Percentiles rank a stretch among this genome's conserved stretches.
Conservation (phyloP, 2,888 invertebrate genomes). For the Amphipyra berbera region DNA sequence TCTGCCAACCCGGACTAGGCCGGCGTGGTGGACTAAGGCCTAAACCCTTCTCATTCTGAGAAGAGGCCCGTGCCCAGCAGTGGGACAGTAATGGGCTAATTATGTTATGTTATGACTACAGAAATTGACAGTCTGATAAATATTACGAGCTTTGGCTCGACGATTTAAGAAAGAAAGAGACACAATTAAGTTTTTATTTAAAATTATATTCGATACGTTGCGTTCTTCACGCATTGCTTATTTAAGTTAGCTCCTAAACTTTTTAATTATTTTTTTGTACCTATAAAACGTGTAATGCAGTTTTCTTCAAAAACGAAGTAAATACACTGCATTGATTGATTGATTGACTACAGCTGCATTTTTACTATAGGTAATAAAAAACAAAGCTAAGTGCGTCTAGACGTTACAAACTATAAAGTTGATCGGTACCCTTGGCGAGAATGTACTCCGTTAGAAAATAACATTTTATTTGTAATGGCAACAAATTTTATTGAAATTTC, state of each 20-base stretch:
- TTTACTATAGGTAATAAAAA: slow-evolving; percentile 54
- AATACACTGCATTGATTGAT: slow-evolving; percentile 48
- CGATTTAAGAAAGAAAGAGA: too few relatives aligned
- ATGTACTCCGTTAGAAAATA: slow-evolving; percentile 40
- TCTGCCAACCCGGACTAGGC: too few relatives aligned
- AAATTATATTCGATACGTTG: too few relatives aligned
- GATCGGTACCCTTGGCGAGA: slow-evolving; percentile 29
- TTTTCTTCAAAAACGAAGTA: slow-evolving; percentile 7
- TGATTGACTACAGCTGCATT: slow-evolving; percentile 33
- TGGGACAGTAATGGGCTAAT: too few relatives aligned
- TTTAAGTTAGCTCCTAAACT: neutral
- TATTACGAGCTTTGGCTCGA: too few relatives aligned
- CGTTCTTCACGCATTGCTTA: too few relatives aligned
- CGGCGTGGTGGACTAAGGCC: too few relatives aligned
- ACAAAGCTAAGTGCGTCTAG: slow-evolving; percentile 53
- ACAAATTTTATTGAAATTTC: slow-evolving; percentile 52
- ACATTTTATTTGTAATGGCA: slow-evolving; percentile 38
- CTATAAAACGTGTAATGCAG: slow-evolving; percentile 1
- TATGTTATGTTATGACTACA: too few relatives aligned
- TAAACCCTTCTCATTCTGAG: too few relatives aligned
- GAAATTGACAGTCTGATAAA: too few relatives aligned
- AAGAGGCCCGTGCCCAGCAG: too few relatives aligned
- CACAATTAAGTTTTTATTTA: too few relatives aligned
- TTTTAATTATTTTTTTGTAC: neutral
- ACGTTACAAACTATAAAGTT: slow-evolving; percentile 48